Conservation (phyloP, 2,113 vertebrate genomes). For the Odocoileus virginianus region DNA sequence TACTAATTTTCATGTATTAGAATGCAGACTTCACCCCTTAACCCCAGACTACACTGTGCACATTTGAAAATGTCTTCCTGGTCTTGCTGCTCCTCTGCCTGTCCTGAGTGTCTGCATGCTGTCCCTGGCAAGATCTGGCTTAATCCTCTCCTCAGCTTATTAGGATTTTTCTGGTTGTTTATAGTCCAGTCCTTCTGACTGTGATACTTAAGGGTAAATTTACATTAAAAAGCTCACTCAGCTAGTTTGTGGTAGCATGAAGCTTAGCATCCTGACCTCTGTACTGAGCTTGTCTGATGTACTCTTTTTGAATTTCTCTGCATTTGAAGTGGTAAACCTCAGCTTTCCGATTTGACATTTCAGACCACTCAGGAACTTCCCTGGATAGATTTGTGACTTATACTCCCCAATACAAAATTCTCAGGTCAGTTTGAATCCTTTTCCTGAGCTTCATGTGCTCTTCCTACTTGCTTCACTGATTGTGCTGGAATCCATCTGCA, state of each 20-base stretch:
- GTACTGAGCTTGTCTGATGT: neutral
- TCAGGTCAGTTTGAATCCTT: neutral
- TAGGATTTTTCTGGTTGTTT: neutral
- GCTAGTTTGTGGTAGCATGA: neutral
- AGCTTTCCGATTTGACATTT: neutral
- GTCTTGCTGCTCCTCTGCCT: fast-evolving
- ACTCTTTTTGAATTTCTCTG: neutral
- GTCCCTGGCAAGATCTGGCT: neutral
- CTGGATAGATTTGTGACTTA: fast-evolving
- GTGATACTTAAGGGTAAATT: neutral
- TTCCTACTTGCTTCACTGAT: neutral
- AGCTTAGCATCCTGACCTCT: neutral
- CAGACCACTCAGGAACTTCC: neutral
- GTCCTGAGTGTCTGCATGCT: fast-evolving
- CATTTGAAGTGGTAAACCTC: neutral
- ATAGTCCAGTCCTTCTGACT: neutral
- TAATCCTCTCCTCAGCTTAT: neutral
- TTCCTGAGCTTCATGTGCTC: neutral
- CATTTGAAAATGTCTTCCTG: too few species aligned
- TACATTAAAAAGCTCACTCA: fast-evolving
- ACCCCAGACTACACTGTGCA: neutral
- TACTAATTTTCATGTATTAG: too few species aligned
- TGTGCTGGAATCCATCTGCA: neutral
- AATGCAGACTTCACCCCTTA: neutral
- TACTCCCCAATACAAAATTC: neutral